These are phyloP conservation scores for Tenthredo notha DNA, from an alignment of 2,888 invertebrate species.

Conservation along the genomic window DNA sequence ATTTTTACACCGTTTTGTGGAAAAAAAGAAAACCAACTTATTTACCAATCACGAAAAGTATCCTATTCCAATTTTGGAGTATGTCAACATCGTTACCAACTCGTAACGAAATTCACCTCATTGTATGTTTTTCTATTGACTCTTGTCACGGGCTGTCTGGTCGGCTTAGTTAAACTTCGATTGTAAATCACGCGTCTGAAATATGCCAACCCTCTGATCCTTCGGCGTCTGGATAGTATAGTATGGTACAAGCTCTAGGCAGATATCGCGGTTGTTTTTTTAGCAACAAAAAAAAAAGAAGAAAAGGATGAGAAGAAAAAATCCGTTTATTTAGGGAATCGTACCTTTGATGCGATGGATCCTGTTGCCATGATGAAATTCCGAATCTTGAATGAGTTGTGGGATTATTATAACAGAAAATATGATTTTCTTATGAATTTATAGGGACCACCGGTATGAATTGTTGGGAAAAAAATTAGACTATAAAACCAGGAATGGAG, in stretches of 20 bases:
- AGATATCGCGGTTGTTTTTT: not conserved
- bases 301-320: not conserved
- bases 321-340: not conserved
- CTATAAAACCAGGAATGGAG: not conserved
- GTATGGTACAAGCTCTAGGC: not conserved
- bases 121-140: not conserved
- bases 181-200: slow-evolving; percentile 23
- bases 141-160: slow-evolving; percentile 5
- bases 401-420: not conserved
- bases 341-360: not conserved
- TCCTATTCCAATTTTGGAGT: not conserved
- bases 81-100: not conserved
- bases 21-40: too few species aligned
- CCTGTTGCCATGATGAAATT: not conserved
- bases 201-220: not conserved
- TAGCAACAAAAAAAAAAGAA: not conserved
- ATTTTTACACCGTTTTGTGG: not conserved
- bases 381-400: not conserved
- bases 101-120: not conserved
- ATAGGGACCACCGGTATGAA: not conserved
- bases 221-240: not conserved
- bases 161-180: slow-evolving; percentile 10
- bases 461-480: not conserved
- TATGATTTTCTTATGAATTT: not conserved
- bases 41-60: not conserved